Percentiles rank a stretch among this genome's conserved stretches.
These are phyloP conservation scores for Lamellibrachia columna DNA, from an alignment of 2,888 invertebrate species.

Conservation along the genomic window DNA sequence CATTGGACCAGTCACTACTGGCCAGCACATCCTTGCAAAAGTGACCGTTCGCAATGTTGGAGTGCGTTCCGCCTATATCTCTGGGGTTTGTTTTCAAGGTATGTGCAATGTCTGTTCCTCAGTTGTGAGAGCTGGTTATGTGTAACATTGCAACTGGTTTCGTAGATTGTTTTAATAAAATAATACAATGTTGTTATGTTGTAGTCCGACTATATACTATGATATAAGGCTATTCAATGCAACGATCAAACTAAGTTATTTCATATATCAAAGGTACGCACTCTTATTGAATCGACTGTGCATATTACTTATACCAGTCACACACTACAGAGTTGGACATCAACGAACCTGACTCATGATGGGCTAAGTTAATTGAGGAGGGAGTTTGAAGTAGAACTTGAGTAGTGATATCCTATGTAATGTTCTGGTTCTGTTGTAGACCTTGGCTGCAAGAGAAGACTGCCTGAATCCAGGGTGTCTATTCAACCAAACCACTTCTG, in stretches of 20 bases:
- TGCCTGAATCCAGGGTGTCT: not conserved
- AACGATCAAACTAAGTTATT: no score
- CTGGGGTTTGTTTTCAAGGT: conserved; percentile 18
- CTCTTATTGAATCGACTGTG: no score
- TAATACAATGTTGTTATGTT: not conserved
- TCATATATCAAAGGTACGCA: no score
- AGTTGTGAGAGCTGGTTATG: not conserved
- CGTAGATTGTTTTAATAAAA: not conserved
- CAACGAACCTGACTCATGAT: no score
- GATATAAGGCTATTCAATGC: no score
- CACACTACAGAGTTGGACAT: no score
- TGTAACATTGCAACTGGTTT: not conserved
- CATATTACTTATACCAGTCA: no score
- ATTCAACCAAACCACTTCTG: conserved; percentile 31
- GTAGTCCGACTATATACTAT: no score
- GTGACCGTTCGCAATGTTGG: conserved; percentile 30
- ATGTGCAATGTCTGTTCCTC: not conserved
- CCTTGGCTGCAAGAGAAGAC: conserved; percentile 24
- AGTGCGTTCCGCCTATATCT: conserved; percentile 28
- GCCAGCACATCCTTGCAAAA: not conserved
- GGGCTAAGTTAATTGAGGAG: no score
- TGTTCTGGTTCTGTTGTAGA: conserved; percentile 8
- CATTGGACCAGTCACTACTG: conserved; percentile 21
- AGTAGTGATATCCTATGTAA: not conserved
- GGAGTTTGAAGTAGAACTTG: not conserved